Evolutionary conservation across 2,888 invertebrate species (phyloP), one percentile per base, ranked within the genome.

Genomic region (Cephus sareptanus): DNA sequence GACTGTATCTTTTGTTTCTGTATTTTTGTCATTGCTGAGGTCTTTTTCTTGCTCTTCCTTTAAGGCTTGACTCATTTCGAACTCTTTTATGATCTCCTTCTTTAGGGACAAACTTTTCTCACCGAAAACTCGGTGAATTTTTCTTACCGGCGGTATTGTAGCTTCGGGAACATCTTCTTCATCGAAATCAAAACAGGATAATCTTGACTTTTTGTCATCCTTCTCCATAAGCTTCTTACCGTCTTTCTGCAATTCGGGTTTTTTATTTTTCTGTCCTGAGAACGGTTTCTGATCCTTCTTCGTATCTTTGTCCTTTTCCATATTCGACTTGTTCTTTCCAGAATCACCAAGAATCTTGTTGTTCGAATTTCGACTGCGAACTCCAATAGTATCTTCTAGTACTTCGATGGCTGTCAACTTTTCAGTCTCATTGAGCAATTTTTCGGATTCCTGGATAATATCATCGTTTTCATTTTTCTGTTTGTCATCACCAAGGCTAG

Each of bases 121-220:
- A 2, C 90, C 88, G 79, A 93, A 93, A 11, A 95, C 93, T 76
- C 95, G 92, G 0, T 95, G 94, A 83, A 95, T 95, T 92, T 95
- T 95, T 81, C 95, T 92, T 23, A 95, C 93, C 23, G 89, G 90
- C 70, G 89, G 89, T 80, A 94, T 93, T 78, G 93, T 92, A 15
- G 93, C 92, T 92, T 94, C 93, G 85, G 93, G 94, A 88, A 95
- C 94, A 83, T 96, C 96, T 81, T 96, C 96, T 76, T 95, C 95
- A 83, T 95, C 95, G 89, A 96, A 96, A 90, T 97, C 96, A 88
- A 96, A 97, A 89, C 96, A 96, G 0, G 96, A 95, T 76, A 94
- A 92, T 31, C 92, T 91, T 84, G 90, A 93, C 92, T 82, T 93
- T 90, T 90, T 93, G 91, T 86, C 89, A 78, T 89, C 85, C 75